These are phyloP conservation scores for Saccostrea glomerata DNA, from an alignment of 1,140 invertebrate genomes.

Conservation along the genomic window DNA sequence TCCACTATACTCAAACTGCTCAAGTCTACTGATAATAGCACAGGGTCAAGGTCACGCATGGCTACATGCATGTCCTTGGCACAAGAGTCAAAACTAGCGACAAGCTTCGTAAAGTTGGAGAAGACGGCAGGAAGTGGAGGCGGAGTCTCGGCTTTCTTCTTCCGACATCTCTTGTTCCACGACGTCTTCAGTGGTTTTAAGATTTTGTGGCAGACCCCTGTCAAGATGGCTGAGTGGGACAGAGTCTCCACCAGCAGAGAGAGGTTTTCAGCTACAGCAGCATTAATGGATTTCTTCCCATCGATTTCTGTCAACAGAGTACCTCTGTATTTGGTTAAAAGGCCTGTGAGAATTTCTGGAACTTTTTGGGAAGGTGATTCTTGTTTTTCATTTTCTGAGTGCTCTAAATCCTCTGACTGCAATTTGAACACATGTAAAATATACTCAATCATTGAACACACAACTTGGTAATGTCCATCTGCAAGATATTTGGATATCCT, in stretches of 20 bases:
- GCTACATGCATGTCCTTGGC: conserved; percentile 64
- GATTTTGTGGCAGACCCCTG: conserved; percentile 74
- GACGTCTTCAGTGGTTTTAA: conserved; percentile 73
- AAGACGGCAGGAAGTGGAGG: conserved; percentile 63
- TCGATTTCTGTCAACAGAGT: conserved; percentile 59
- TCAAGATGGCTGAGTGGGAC: conserved; percentile 71
- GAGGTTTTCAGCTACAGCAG: conserved; percentile 68
- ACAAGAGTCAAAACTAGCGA: conserved; percentile 60
- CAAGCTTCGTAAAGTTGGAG: conserved; percentile 61
- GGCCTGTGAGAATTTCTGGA: conserved; percentile 40
- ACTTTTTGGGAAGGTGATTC: conserved; percentile 39
- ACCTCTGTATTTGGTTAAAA: conserved; percentile 60
- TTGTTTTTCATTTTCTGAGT: conserved; percentile 6
- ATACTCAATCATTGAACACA: conserved; percentile 14
- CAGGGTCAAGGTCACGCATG: conserved; percentile 64
- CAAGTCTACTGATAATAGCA: conserved; percentile 61
- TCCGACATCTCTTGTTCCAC: conserved; percentile 73
- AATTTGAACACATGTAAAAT: conserved; percentile 29
- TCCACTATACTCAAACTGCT: conserved; percentile 49
- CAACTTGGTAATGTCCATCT: conserved; percentile 17
- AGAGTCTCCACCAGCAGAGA: conserved; percentile 70
- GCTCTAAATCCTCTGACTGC: conserved; percentile 17
- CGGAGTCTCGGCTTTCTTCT: conserved; percentile 70
- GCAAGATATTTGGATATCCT: background rate
- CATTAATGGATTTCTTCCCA: conserved; percentile 61